Base-by-base conservation (phyloP, 2,888 invertebrate genomes). In the Bembecia ichneumoniformis region DNA sequence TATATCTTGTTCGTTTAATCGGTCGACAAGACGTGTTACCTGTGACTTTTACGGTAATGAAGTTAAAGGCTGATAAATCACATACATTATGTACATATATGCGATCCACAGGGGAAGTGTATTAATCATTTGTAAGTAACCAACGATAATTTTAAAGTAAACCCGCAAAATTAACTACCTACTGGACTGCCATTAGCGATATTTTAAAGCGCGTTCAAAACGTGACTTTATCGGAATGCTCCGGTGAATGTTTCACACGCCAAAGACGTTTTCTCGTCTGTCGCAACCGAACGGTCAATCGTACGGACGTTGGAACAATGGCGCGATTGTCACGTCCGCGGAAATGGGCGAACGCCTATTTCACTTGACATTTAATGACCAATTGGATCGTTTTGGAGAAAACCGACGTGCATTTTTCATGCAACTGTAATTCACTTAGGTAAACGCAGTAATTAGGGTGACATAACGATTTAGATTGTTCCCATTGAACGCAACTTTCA, bases 241-340 rank as follows among this genome's bases (percentile, higher is more conserved):
- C 14, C 13, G n/a, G 40, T 40, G 40, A 13, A 13, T 14, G 40
- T 40, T n/a, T 14, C 5, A 49, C 47, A 46, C 49, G 47, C 47
- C 48, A 51, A 47, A 47, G 49, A 53, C 51, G 51, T 50, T 57
- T 13, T 40, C 14, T n/a, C 40, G 40, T 40, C 40, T 40, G 40
- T 40, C 40, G 40, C 40, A 40, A 40, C 28, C 28, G 28, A 28
- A 28, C 14, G 40, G 40, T 40, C 40, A 40, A 14, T 55, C 53
- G 49, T 52, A 57, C 52, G 47, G 54, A 58, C 62, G 40, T 11
- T 40, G 40, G 62, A 64, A 81, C 78, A 79, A 82, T 77, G 60
- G 66, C 50, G 51, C 66, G 63, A 77, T 77, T 79, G 79, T 77
- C 72, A 72, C 65, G 68, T 76, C 65, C 68, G 57, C 66, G 65